phyloP scores from a whole-genome alignment of 53 echinoderm and acorn worm species.

The Stichopus horrens region DNA sequence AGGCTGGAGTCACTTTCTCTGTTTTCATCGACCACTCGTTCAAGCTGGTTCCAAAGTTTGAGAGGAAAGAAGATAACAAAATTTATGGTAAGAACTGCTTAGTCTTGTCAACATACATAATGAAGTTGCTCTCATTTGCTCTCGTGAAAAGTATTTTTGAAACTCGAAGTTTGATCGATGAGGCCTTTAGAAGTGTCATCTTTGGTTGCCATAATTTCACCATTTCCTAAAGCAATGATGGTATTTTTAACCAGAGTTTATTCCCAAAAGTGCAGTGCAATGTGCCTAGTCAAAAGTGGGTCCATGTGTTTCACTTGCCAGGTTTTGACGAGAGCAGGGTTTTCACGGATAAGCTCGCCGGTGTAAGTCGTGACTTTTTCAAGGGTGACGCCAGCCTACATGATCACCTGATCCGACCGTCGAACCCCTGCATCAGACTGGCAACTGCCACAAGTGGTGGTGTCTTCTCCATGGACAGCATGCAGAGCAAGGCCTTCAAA shows the following conservation, averaged over 20 bases:
- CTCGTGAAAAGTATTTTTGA: too few species aligned
- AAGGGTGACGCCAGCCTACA: constrained; percentile 71
- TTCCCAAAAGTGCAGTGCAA: too few species aligned
- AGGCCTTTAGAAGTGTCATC: too few species aligned
- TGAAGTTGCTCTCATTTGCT: too few species aligned
- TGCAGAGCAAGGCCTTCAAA: constrained; percentile 65
- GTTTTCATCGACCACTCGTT: constrained; percentile 61
- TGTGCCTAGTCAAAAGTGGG: too few species aligned
- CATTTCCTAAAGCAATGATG: too few species aligned
- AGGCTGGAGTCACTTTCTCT: constrained; percentile 67
- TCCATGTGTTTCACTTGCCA: constrained; percentile 16
- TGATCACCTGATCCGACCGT: constrained; percentile 60
- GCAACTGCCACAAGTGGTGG: constrained; percentile 80
- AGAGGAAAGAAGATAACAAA: constrained; percentile 28
- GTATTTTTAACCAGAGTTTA: too few species aligned
- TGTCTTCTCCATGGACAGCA: constrained; percentile 63
- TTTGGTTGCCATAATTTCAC: too few species aligned
- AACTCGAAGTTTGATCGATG: too few species aligned
- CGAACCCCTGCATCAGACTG: constrained; percentile 62
- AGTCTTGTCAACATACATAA: too few species aligned
- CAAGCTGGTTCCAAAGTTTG: constrained; percentile 49
- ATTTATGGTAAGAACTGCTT: constrained; percentile 11
- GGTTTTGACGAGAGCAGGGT: constrained; percentile 70
- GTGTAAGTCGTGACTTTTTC: constrained; percentile 27
- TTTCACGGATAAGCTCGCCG: constrained; percentile 79